phyloP scores from a whole-genome alignment of 1,140 invertebrate species.

The Eupristina koningsbergeri region DNA sequence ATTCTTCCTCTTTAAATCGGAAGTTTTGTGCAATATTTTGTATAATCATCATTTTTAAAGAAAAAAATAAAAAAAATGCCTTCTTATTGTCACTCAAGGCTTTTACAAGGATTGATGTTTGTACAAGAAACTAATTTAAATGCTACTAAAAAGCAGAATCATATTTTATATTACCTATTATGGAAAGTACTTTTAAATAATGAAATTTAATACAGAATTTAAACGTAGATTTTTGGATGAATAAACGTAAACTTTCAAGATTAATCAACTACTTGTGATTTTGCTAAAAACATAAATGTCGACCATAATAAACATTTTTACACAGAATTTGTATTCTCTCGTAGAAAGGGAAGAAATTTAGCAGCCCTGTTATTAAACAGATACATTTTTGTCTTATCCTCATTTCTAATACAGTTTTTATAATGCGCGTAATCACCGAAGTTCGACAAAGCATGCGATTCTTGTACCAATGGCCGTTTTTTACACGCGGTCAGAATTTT shows the following conservation, averaged over 20 bases:
- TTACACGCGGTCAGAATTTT: slow-evolving; percentile 37
- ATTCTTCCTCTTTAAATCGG: background rate
- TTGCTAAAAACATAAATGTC: background rate
- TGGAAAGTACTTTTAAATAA: background rate
- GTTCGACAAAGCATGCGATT: slow-evolving; percentile 35
- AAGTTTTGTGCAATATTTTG: slow-evolving; percentile 27
- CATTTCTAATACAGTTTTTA: slow-evolving; percentile 46
- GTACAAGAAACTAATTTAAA: background rate
- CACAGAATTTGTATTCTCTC: background rate
- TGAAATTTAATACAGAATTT: background rate
- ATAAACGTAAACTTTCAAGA: background rate
- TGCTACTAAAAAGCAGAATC: background rate
- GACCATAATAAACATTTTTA: background rate
- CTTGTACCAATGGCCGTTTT: slow-evolving; percentile 35
- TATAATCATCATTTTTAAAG: slow-evolving; percentile 7
- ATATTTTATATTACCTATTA: background rate
- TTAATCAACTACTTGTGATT: background rate
- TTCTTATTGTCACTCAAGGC: background rate
- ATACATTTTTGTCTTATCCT: slow-evolving; percentile 34
- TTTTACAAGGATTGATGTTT: background rate
- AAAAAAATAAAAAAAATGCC: background rate
- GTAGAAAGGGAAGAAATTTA: slow-evolving; percentile 4
- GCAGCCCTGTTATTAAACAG: slow-evolving; percentile 33
- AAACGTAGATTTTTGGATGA: background rate
- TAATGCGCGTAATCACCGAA: slow-evolving; percentile 30